Evolutionary conservation across 2,797 vertebrate species (phyloP), one percentile per base, ranked within the genome.

Genomic region (Enteromius radiatus): DNA sequence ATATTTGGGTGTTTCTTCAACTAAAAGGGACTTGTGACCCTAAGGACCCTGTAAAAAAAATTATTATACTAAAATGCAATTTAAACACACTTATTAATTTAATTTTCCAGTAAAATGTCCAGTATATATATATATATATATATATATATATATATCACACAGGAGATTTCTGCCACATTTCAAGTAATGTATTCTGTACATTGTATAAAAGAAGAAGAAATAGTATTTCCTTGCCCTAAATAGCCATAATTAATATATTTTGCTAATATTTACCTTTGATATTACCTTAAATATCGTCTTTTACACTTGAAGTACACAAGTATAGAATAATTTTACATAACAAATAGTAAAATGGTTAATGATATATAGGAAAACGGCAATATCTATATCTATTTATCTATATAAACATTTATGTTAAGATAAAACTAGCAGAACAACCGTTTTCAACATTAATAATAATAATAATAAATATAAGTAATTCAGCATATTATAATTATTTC

Each of bases 1-100:
- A 79, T 82, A 76, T 78, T 78, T 86, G 49, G 76, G 64, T 28
- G 45, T 49, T 68, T 41, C 15, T 76, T 76, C 2, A 59, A 56
- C 52, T 26, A 23, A 75, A 41, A 59, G 73, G 33, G n/a, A 41
- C 8, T 17, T 59, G 52, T 59, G 73, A 12, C 21, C 49, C 71
- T 10, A 10, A 54, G 49, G 71, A 54, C 31, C 6, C 21, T 9
- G 71, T 56, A 33, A 1, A 56, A 38, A 36, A 56, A 38, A 36
- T 74, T 36, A 54, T n/a, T 52, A 54, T 54, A 74, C 54, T 74
- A 54, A 54, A 56, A 36, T 23, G 31, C 21, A 74, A 36, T 54
- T 36, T 54, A 52, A 28, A 54, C 47, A 7, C 26, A 33, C 26
- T 52, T 12, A 73, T 23, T 74, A 1, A 73, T 33, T 33, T 3